Evolutionary conservation across 2,797 vertebrate species (phyloP).

Genomic region (Typhlichthys subterraneus): DNA sequence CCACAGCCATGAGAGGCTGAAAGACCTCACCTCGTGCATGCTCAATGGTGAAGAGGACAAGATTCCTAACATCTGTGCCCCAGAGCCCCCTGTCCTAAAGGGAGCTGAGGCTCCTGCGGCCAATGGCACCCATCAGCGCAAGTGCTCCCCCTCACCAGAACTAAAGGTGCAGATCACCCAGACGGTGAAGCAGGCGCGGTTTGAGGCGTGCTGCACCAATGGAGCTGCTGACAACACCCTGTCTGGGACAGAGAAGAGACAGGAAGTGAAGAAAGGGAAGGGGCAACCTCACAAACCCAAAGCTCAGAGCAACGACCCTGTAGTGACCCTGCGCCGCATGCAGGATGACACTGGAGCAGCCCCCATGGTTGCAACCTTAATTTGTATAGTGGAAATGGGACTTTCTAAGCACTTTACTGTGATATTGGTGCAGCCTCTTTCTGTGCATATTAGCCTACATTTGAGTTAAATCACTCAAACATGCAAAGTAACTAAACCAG

Average conservation of each 20-base stretch:
- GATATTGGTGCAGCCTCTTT: not conserved
- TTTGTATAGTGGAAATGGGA: not conserved
- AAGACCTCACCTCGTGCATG: constrained; percentile 91
- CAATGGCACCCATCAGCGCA: constrained; percentile 75
- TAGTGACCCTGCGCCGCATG: constrained; percentile 22
- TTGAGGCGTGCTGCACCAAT: constrained; percentile 85
- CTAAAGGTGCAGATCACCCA: constrained; percentile 91
- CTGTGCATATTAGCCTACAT: too few relatives aligned
- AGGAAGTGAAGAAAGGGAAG: constrained; percentile 77
- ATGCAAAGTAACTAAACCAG: too few relatives aligned
- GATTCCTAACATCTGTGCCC: constrained; percentile 77
- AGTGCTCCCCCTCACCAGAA: constrained; percentile 83
- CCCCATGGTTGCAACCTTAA: constrained; percentile 50
- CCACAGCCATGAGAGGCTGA: constrained; percentile 86
- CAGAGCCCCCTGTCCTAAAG: constrained; percentile 83
- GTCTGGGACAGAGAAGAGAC: constrained; percentile 45
- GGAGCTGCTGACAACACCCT: constrained; percentile 63
- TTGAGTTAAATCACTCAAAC: too few relatives aligned
- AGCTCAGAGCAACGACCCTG: constrained; percentile 63
- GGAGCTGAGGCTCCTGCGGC: constrained; percentile 80
- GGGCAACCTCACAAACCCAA: constrained; percentile 83
- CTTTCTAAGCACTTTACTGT: not conserved
- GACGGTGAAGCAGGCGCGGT: constrained; percentile 77
- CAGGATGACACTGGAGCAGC: constrained; percentile 22
- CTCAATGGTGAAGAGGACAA: constrained; percentile 91